Percentiles rank a stretch among this genome's conserved stretches.
phyloP scores from a whole-genome alignment of 2,113 vertebrate genomes.

The Apteryx mantelli region DNA sequence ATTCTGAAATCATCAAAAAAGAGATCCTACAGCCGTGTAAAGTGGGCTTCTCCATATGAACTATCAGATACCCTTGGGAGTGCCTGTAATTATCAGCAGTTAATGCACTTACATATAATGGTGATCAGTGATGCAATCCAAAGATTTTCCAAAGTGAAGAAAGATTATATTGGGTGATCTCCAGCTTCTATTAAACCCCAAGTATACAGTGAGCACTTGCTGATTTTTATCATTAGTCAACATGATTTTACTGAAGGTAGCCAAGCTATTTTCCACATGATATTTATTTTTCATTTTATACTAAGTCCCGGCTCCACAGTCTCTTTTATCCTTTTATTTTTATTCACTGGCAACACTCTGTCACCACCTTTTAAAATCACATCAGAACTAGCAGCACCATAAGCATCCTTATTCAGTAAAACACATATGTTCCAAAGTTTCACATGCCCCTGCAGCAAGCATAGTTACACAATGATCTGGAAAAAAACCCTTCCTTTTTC shows the following conservation, averaged over 20 bases:
- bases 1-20: slow-evolving; percentile 7
- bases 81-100: neutral
- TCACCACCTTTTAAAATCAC: slow-evolving; percentile 10
- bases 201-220: neutral
- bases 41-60: slow-evolving; percentile 1
- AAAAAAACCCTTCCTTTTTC: neutral
- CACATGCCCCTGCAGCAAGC: neutral
- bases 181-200: neutral
- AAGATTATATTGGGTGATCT: neutral
- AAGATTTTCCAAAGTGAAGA: neutral
- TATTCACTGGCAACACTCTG: neutral
- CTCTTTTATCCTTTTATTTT: neutral
- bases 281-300: slow-evolving; percentile 16
- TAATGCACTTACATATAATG: neutral
- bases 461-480: neutral
- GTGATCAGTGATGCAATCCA: neutral
- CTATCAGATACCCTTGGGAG: neutral
- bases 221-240: neutral
- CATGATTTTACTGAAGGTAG: neutral
- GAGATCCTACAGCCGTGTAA: neutral
- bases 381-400: neutral
- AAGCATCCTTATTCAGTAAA: slow-evolving; percentile 19
- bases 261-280: neutral
- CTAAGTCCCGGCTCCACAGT: neutral
- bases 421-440: neutral